Base-by-base conservation (phyloP, 1,140 invertebrate genomes). In the Tribolium madens region DNA sequence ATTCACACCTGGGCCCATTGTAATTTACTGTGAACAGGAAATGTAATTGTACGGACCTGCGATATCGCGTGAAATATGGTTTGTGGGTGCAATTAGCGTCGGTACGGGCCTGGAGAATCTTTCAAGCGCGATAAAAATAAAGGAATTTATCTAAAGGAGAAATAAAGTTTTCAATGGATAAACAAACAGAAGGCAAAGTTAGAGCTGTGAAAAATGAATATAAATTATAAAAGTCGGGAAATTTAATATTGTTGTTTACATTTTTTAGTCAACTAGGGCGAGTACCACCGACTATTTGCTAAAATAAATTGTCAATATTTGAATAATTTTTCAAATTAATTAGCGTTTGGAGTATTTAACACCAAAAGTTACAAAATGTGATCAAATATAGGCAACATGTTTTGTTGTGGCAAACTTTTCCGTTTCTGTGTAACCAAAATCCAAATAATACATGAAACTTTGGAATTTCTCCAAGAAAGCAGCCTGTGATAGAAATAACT, bases 1-100 rank as follows among this genome's bases (percentile, higher is more conserved):
- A 50, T 50, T 50, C 48, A 15, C 48, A 50, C 48, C 48, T 50
- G 48, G 15, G 48, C 48, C 48, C 36, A 42, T 42, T 42, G 36
- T 42, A 42, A 42, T 42, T 42, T 42, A 42, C 36, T 42, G 36
- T 7, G n/a, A 42, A 42, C 36, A n/a, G 36, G 36, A 42, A 42
- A 42, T 42, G 36, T 42, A 42, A 42, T 42, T 42, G 36, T 42
- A 42, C 36, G 36, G 36, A 42, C n/a, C 36, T 42, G n/a, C 36
- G 36, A 42, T 42, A 42, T 9, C 36, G 36, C 36, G 36, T 42
- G 36, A 42, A 42, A 42, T 42, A 42, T n/a, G 36, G 36, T 42
- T n/a, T 42, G 36, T n/a, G 15, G 48, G 6, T 5, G 48, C 48
- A 50, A 17, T 15, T 17, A 50, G 15, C 12, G 6, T 2, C 48